Conservation (phyloP, 2,113 vertebrate species). For the Anolis carolinensis region DNA sequence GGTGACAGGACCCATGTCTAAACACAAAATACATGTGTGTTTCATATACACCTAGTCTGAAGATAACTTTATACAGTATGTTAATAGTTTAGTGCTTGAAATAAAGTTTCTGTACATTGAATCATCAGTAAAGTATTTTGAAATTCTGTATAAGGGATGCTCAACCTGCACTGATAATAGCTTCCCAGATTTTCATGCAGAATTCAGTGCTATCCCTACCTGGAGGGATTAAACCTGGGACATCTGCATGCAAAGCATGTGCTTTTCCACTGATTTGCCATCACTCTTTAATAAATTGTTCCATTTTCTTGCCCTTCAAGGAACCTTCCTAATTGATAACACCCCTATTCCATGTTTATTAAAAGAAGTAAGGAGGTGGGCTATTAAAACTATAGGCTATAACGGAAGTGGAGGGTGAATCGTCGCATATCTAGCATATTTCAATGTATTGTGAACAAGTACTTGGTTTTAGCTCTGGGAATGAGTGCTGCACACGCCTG, state of each 20-base stretch:
- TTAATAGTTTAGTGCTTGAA: too few relatives aligned
- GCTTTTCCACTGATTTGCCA: not conserved
- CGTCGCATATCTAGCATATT: constrained; percentile 20
- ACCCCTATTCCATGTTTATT: not conserved
- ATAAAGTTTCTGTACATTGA: too few relatives aligned
- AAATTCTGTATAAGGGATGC: too few relatives aligned
- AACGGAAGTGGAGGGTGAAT: not conserved
- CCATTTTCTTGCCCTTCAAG: not conserved
- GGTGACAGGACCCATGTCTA: too few relatives aligned
- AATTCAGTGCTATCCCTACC: not conserved
- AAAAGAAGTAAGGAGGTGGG: not conserved
- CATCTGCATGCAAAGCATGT: not conserved
- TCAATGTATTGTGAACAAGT: not conserved
- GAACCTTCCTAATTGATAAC: not conserved
- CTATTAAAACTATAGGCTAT: not conserved
- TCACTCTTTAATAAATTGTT: not conserved
- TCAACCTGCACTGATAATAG: too few relatives aligned
- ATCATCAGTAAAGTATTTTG: too few relatives aligned
- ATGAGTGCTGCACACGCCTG: not conserved
- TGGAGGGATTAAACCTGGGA: not conserved
- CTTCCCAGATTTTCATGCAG: too few relatives aligned
- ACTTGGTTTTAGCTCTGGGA: not conserved
- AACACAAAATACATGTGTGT: too few relatives aligned
- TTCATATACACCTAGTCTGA: too few relatives aligned
- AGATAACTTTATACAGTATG: too few relatives aligned